Base-by-base conservation (phyloP, 1,140 invertebrate genomes). In the Rhagoletis pomonella region DNA sequence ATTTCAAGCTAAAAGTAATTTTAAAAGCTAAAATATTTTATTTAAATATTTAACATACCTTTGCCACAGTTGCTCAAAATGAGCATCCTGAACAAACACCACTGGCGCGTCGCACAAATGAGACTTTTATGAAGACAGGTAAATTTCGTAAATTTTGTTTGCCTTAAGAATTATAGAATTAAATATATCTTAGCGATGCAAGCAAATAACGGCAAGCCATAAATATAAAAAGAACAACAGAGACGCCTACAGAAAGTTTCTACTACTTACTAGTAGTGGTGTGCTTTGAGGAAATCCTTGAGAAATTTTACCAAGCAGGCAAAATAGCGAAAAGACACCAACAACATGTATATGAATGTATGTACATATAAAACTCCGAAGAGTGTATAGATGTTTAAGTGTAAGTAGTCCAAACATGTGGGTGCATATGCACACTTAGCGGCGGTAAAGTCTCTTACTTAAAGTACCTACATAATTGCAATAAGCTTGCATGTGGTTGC, bases 51-150 rank as follows among this genome's bases (percentile, higher is more conserved):
- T 19, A 39, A 3, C 64, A 29, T 55, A 7, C 10, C 4, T 10
- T 2, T 67, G 19, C 64, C 9, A 42, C 19, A 14, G 62, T 64
- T 42, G 64, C 39, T 39, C 50, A 55, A 10, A 55, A 55, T 14
- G 29, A 29, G 29, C 29, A 67, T 42, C 29, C 7, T 29, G 2
- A 10, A 73, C 67, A 73, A 47, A 73, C 44, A 44, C 14, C 2
- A 17, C 39, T 29, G 29, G 29, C 29, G 29, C 29, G 42, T 12
- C 4, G 0, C n/a, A 1, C 14, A 59, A 85, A 85, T 59, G 42
- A 85, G 55, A 85, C 81, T 59, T 85, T 85, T 59, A 59, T 85
- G 81, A 85, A 85, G 81, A 85, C 81, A 59, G 81, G 81, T 85
- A 85, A 59, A 85, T 85, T 85, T 85, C n/a, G n/a, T 60, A 17